Evolutionary conservation across 2,888 invertebrate genomes (phyloP).

Genomic region (Crepidodera aurea): DNA sequence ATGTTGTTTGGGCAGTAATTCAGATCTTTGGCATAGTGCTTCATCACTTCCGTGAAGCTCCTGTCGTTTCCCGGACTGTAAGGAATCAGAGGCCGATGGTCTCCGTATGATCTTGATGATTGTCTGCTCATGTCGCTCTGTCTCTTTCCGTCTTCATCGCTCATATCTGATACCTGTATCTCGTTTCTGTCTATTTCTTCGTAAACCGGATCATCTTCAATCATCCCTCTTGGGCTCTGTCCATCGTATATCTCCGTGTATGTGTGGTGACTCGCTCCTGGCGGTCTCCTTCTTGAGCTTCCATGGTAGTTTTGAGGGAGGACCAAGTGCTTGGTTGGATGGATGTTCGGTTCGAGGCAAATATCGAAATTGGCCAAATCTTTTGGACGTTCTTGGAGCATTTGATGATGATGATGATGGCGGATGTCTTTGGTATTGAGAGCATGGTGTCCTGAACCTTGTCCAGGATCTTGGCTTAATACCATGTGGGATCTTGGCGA

Average conservation of each 20-base stretch:
- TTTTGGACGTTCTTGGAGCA: slow-evolving; percentile 53
- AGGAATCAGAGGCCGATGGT: slow-evolving; percentile 81
- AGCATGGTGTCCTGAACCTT: slow-evolving; percentile 59
- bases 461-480: slow-evolving; percentile 58
- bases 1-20: slow-evolving; percentile 64
- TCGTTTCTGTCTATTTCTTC: slow-evolving; percentile 81
- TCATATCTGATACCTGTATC: slow-evolving; percentile 78
- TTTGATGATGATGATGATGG: slow-evolving; percentile 62
- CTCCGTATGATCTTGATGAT: slow-evolving; percentile 80
- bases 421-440: slow-evolving; percentile 66
- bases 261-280: slow-evolving; percentile 69
- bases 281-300: slow-evolving; percentile 58
- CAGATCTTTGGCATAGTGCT: slow-evolving; percentile 51
- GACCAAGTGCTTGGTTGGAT: slow-evolving; percentile 54
- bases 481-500: slow-evolving; percentile 69
- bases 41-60: slow-evolving; percentile 56
- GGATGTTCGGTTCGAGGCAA: slow-evolving; percentile 48
- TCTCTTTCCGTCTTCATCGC: slow-evolving; percentile 79
- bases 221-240: slow-evolving; percentile 62
- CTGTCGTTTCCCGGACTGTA: slow-evolving; percentile 75
- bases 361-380: slow-evolving; percentile 54
- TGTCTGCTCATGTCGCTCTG: slow-evolving; percentile 77
- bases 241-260: slow-evolving; percentile 77
- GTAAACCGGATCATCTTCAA: slow-evolving; percentile 81
- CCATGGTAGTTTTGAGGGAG: slow-evolving; percentile 53